A percentile compares a stretch with the other conserved stretches of the same genome.
Conservation (phyloP, 2,797 vertebrate species). For the Clarias laeviceps region DNA sequence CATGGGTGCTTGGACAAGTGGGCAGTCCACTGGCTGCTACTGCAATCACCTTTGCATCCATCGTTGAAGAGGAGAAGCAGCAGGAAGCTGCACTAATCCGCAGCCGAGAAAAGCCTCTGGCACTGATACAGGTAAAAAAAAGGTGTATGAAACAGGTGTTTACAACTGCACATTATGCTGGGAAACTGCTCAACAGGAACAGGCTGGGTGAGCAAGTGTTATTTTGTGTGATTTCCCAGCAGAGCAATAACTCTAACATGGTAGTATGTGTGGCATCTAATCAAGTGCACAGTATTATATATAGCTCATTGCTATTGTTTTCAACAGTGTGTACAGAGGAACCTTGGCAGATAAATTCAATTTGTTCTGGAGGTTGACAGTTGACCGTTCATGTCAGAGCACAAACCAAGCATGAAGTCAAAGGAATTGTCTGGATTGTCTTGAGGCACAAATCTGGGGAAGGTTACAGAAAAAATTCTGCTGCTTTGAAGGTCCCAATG, state of each 20-base stretch:
- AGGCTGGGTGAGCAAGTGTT: neutral
- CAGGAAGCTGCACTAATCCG: slow-evolving; percentile 94
- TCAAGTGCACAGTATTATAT: neutral
- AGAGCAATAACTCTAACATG: neutral
- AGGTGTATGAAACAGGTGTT: neutral
- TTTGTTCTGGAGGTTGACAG: too few relatives aligned
- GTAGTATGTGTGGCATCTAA: neutral
- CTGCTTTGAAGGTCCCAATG: too few relatives aligned
- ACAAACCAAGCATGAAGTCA: too few relatives aligned
- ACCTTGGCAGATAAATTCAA: too few relatives aligned
- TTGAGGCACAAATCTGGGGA: too few relatives aligned
- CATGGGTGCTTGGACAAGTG: slow-evolving; percentile 83
- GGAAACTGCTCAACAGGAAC: neutral
- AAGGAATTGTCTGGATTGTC: too few relatives aligned
- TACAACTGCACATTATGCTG: neutral
- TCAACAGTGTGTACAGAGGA: neutral
- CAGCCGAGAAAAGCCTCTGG: slow-evolving; percentile 93
- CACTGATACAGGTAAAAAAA: slow-evolving; percentile 89
- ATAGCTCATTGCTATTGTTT: neutral
- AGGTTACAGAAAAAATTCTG: too few relatives aligned
- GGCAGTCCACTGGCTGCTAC: slow-evolving; percentile 69
- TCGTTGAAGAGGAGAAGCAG: slow-evolving; percentile 92
- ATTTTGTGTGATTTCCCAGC: neutral
- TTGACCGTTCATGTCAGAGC: too few relatives aligned
- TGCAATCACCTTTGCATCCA: slow-evolving; percentile 88